These are phyloP conservation scores for Phrynosoma blainvillii DNA, from an alignment of 2,113 vertebrate genomes.

Conservation along the genomic window DNA sequence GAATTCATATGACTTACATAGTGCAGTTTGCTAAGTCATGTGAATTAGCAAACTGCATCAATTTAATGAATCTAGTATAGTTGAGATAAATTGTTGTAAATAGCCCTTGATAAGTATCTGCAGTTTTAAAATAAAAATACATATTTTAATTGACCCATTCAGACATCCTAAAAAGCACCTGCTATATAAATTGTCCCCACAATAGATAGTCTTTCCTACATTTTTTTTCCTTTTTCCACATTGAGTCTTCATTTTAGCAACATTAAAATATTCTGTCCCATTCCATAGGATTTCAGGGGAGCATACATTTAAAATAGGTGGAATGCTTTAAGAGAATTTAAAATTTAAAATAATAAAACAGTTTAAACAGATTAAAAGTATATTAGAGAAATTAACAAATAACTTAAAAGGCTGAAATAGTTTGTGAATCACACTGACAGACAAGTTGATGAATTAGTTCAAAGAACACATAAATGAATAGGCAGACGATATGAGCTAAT, in stretches of 20 bases:
- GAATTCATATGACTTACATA: too few species aligned
- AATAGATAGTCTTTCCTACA: neutral
- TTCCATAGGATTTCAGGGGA: too few species aligned
- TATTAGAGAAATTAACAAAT: too few species aligned
- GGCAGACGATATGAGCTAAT: constrained; percentile 16
- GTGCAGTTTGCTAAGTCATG: too few species aligned
- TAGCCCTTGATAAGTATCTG: too few species aligned
- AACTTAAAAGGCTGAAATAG: too few species aligned
- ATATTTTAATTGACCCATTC: neutral
- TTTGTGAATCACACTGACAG: neutral
- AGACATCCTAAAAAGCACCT: neutral
- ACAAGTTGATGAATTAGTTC: constrained; percentile 5
- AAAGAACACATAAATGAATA: constrained; percentile 16
- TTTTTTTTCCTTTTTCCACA: neutral
- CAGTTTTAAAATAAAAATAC: neutral
- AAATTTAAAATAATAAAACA: too few species aligned
- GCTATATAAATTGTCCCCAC: neutral
- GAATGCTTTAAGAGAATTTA: too few species aligned
- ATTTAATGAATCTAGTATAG: neutral
- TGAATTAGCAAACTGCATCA: too few species aligned
- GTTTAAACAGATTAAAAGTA: too few species aligned
- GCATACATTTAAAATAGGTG: too few species aligned
- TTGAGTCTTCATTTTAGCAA: neutral
- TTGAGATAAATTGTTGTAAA: too few species aligned
- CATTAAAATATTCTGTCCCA: neutral